A percentile compares a stretch with the other conserved stretches of the same genome.
These are phyloP conservation scores for Pristionchus maxplancki DNA, from an alignment of 2,888 invertebrate genomes.

Conservation along the genomic window DNA sequence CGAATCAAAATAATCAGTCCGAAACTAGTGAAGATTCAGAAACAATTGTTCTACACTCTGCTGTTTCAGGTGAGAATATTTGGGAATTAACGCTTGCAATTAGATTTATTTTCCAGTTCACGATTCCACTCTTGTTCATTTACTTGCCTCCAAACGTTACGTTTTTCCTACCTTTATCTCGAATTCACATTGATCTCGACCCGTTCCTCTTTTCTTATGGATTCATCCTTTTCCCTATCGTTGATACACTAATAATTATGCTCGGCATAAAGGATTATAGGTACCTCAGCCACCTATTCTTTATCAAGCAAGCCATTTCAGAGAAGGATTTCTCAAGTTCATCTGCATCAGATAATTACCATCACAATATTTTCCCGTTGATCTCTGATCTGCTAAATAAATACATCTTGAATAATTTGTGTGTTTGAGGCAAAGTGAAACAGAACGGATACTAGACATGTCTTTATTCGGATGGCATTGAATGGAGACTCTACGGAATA, in stretches of 20 bases:
- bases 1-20: not conserved
- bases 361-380: too few species aligned
- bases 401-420: too few species aligned
- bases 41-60: not conserved
- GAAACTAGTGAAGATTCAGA: not conserved
- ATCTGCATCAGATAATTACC: too few species aligned
- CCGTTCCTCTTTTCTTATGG: not conserved
- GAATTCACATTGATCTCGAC: not conserved
- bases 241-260: not conserved
- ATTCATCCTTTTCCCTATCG: not conserved
- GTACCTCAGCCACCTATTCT: not conserved
- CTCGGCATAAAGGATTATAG: not conserved
- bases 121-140: not conserved
- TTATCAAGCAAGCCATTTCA: not conserved
- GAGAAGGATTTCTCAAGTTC: not conserved
- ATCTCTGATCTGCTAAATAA: too few species aligned
- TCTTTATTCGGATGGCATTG: too few species aligned
- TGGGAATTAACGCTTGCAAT: too few species aligned
- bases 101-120: not conserved
- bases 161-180: not conserved
- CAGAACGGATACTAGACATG: too few species aligned
- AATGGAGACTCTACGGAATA: too few species aligned
- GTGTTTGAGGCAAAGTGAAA: too few species aligned
- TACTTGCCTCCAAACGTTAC: not conserved
- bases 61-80: not conserved